phyloP scores from a whole-genome alignment of 2,113 vertebrate species.

The Hucho hucho region DNA sequence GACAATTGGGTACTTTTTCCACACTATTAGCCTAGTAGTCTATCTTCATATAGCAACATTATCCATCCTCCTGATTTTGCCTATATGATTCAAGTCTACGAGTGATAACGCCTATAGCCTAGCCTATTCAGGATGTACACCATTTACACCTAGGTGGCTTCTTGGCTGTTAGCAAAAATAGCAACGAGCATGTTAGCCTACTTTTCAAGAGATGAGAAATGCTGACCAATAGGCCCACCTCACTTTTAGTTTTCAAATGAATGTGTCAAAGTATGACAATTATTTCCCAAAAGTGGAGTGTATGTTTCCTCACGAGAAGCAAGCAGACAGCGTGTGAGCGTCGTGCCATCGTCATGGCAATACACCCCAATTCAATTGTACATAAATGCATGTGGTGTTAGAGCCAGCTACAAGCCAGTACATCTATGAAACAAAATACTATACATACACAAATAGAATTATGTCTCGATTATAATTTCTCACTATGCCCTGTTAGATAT shows the following conservation, averaged over 20 bases:
- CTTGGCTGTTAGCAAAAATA: too few relatives aligned
- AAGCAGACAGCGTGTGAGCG: conserved; percentile 18
- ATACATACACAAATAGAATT: not conserved
- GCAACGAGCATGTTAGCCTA: too few relatives aligned
- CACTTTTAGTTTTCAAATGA: conserved; percentile 43
- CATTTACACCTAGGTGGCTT: too few relatives aligned
- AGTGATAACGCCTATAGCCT: too few relatives aligned
- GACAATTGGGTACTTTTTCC: not conserved
- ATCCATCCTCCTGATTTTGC: too few relatives aligned
- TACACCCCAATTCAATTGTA: conserved; percentile 32
- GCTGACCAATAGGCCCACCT: conserved; percentile 26
- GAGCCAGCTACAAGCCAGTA: conserved; percentile 18
- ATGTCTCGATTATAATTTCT: too few relatives aligned
- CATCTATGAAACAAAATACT: not conserved
- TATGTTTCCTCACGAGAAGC: not conserved
- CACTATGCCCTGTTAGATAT: not conserved
- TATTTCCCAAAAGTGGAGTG: not conserved
- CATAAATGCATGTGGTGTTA: conserved; percentile 28
- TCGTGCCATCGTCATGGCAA: conserved; percentile 8
- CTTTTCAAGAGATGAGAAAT: conserved; percentile 4
- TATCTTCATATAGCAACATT: too few relatives aligned
- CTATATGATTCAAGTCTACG: too few relatives aligned
- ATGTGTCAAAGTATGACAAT: conserved; percentile 28
- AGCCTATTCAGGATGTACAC: too few relatives aligned
- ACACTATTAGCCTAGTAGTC: not conserved